Percentiles rank a stretch among this genome's conserved stretches.
Conservation (phyloP, 2,888 invertebrate genomes). For the Apodemia zela region DNA sequence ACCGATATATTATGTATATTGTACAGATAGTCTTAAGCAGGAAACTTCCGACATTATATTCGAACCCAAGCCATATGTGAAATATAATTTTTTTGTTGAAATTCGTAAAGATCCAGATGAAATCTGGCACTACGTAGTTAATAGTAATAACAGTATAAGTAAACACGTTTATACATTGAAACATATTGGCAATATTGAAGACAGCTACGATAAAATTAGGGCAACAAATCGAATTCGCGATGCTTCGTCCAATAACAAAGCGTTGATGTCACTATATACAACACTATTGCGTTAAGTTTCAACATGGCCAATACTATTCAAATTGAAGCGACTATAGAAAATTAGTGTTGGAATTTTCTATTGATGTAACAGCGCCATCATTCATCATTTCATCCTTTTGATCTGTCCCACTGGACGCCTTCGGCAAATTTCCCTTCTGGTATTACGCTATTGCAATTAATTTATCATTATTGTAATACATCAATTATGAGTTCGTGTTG, state of each 20-base stretch:
- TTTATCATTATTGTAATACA: background rate
- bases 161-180: background rate
- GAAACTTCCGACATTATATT: no score
- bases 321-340: slow-evolving; percentile 9
- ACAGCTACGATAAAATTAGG: slow-evolving; percentile 23
- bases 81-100: no score
- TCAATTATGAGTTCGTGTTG: background rate
- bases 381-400: background rate
- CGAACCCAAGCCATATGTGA: no score
- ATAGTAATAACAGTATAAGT: background rate
- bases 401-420: background rate
- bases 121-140: background rate
- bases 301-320: slow-evolving; percentile 11
- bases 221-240: slow-evolving; percentile 26
- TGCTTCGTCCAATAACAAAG: slow-evolving; percentile 23
- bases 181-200: slow-evolving; percentile 4
- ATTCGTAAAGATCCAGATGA: no score
- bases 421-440: background rate
- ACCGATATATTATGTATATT: no score
- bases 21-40: no score
- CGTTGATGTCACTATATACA: slow-evolving; percentile 24
- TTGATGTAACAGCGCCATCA: slow-evolving; percentile 2
- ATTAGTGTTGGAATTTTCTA: slow-evolving; percentile 10
- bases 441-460: background rate
- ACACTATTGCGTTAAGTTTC: slow-evolving; percentile 19